Percentiles rank a stretch among this genome's conserved stretches.
These are phyloP conservation scores for Neopelma chrysocephalum DNA, from an alignment of 2,797 vertebrate species.

Conservation along the genomic window DNA sequence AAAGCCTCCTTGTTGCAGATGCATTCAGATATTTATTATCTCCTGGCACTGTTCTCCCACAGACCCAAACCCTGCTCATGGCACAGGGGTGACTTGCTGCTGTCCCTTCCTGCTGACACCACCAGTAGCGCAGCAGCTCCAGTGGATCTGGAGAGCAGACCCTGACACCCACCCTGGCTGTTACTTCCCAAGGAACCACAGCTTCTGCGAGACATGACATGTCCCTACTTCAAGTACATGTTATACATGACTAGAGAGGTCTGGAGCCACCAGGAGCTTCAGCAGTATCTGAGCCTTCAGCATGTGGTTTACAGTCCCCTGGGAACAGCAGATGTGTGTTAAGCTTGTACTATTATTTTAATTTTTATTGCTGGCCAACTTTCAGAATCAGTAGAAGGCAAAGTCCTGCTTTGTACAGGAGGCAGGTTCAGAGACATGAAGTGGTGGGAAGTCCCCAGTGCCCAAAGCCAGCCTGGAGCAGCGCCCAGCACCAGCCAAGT, in stretches of 20 bases:
- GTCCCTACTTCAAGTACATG: fast-evolving
- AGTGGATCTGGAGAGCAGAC: background rate
- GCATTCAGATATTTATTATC: background rate
- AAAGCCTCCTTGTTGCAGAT: background rate
- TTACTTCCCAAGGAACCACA: background rate
- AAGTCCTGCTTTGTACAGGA: background rate
- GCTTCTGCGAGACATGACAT: background rate
- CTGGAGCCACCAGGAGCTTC: background rate
- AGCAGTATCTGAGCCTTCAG: background rate
- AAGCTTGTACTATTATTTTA: background rate
- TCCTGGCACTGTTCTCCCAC: fast-evolving
- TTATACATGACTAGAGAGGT: background rate
- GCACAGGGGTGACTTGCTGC: background rate
- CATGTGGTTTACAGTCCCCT: background rate
- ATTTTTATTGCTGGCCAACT: background rate
- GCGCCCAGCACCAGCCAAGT: background rate
- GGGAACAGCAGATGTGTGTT: background rate
- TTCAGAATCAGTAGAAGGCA: background rate
- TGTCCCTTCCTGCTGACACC: background rate
- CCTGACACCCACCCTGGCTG: fast-evolving
- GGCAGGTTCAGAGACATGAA: background rate
- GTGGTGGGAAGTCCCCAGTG: background rate
- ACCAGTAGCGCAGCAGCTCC: background rate
- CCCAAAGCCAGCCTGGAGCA: background rate
- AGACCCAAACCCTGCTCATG: background rate